These are phyloP conservation scores for Emydura subglobosa DNA, from an alignment of 2,113 vertebrate species.

Conservation along the genomic window DNA sequence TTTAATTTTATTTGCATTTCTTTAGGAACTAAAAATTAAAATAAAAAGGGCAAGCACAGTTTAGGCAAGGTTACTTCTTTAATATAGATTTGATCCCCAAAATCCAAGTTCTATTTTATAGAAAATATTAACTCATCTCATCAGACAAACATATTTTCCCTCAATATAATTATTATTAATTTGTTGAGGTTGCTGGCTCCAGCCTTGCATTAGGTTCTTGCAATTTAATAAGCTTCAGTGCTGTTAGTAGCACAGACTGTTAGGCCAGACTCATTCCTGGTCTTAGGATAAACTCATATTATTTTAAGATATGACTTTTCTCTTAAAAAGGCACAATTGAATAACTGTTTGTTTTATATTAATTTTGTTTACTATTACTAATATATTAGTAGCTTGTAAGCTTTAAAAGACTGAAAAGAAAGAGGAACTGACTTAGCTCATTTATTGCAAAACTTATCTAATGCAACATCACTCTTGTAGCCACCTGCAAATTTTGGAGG, in stretches of 20 bases:
- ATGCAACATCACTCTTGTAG: neutral
- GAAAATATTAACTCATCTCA: neutral
- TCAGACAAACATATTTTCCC: neutral
- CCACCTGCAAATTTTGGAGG: neutral
- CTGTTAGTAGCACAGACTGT: neutral
- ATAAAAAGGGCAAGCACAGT: neutral
- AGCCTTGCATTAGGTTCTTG: neutral
- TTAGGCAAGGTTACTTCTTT: neutral
- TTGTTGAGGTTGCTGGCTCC: neutral
- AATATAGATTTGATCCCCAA: neutral
- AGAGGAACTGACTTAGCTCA: neutral
- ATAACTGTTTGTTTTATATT: neutral
- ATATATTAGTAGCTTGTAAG: neutral
- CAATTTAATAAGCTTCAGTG: neutral
- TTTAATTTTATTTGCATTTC: no score
- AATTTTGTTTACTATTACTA: neutral
- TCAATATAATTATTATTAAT: neutral
- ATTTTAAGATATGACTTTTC: neutral
- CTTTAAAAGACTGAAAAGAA: neutral
- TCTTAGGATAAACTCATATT: no score
- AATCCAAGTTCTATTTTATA: neutral
- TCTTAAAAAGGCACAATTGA: neutral
- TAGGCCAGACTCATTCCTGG: neutral
- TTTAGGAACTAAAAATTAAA: no score
- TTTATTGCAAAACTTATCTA: neutral